Evolutionary conservation across 2,113 vertebrate species (phyloP).

Genomic region (Okapia johnstoni): DNA sequence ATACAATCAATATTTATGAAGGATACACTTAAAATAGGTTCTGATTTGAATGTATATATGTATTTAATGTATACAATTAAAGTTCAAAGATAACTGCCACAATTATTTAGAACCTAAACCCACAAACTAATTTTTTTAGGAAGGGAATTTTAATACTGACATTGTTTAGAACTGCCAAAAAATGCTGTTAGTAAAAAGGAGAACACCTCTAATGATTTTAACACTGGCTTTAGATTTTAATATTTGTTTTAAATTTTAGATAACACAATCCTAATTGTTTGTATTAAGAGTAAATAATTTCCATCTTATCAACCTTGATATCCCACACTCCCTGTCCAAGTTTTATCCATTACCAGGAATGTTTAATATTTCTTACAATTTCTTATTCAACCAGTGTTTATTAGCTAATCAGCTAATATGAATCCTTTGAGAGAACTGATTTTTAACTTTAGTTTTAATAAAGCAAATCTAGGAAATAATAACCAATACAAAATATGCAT

Average conservation of each 20-base stretch:
- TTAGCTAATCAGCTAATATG: background rate
- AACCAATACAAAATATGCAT: background rate
- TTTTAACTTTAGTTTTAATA: background rate
- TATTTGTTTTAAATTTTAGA: background rate
- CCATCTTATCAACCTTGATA: background rate
- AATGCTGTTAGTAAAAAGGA: background rate
- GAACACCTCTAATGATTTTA: background rate
- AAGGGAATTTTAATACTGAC: background rate
- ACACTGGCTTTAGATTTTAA: background rate
- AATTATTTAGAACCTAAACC: background rate
- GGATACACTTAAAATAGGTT: background rate
- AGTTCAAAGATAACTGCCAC: background rate
- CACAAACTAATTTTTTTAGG: background rate
- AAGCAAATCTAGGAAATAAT: background rate
- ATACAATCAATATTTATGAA: background rate
- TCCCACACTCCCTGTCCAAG: background rate
- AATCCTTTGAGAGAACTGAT: background rate
- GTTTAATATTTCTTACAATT: background rate
- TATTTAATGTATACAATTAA: background rate
- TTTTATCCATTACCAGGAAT: background rate
- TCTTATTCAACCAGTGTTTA: background rate
- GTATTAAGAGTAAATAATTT: background rate
- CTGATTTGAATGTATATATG: background rate
- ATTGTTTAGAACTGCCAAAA: background rate
- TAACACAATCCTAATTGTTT: background rate